phyloP scores from a whole-genome alignment of 2,888 invertebrate genomes.

The Blastobasis adustella region DNA sequence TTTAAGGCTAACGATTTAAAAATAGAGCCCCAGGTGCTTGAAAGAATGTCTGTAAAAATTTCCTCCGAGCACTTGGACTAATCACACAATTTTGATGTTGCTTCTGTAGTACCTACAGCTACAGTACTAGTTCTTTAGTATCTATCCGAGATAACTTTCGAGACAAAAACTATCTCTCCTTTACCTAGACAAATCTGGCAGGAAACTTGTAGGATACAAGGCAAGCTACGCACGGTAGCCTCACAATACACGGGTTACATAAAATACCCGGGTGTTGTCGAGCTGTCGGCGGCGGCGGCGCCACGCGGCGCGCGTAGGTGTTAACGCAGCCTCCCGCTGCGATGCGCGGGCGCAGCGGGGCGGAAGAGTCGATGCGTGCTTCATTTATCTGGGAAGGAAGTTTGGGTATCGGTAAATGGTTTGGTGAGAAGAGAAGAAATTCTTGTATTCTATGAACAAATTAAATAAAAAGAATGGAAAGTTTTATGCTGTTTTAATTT shows the following conservation, averaged over 20 bases:
- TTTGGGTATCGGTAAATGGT: not conserved
- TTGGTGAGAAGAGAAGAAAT: not conserved
- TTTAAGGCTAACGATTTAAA: too few species aligned
- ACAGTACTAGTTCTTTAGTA: not conserved
- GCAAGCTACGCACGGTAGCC: not conserved
- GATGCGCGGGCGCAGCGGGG: constrained; percentile 13
- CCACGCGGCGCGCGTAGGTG: constrained; percentile 45
- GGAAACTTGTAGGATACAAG: not conserved
- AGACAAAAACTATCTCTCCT: not conserved
- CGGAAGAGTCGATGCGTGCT: not conserved
- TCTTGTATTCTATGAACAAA: not conserved
- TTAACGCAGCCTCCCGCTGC: constrained; percentile 45
- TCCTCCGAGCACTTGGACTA: too few species aligned
- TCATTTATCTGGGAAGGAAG: not conserved
- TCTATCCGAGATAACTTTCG: not conserved
- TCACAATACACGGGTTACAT: not conserved
- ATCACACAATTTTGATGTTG: too few species aligned
- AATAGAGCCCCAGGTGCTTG: too few species aligned
- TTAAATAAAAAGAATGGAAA: not conserved
- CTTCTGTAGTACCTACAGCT: not conserved
- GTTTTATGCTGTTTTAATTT: not conserved
- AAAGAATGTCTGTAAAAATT: too few species aligned
- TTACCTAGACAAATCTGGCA: not conserved
- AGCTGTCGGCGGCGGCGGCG: constrained; percentile 7
- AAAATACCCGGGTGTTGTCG: not conserved